Evolutionary conservation across 1,140 invertebrate genomes (phyloP), one percentile per base, ranked within the genome.

Genomic region (Patella vulgata): DNA sequence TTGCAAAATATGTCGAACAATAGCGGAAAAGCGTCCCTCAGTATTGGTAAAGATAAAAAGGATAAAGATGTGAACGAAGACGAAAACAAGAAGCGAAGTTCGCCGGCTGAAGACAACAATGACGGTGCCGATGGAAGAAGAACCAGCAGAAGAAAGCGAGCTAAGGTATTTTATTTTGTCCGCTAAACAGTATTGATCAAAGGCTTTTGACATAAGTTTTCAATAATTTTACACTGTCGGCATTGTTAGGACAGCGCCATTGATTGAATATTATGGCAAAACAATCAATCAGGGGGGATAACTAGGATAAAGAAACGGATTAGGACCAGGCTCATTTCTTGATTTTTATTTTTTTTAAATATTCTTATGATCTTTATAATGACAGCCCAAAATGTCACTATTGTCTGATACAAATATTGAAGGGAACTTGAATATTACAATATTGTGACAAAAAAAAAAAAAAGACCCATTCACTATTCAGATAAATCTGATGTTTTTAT

Each of bases 121-220:
- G 55, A 65, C 12, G 54, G 46, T 21, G 54, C 50, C 19, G 63
- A 63, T 40, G 58, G 44, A 12, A 61, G 62, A 44, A 52, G 66
- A 59, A 33, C 52, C 3, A 68, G 67, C 36, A 60, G 63, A 44
- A 48, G 67, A 42, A 69, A 69, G 47, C 48, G 44, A 30, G 44
- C 67, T 42, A 69, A 62, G 63, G 63, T 69, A 36, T 43, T 17
- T 23, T 9, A 42, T 28, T 31, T 43, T 36, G 36, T 59, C n/a
- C n/a, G n/a, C n/a, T n/a, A n/a, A n/a, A n/a, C n/a, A n/a, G n/a
- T n/a, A n/a, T n/a, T n/a, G n/a, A n/a, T n/a, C n/a, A n/a, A n/a
- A n/a, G n/a, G n/a, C n/a, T n/a, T n/a, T n/a, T n/a, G n/a, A n/a
- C n/a, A n/a, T n/a, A n/a, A n/a, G n/a, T n/a, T n/a, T n/a, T n/a